phyloP scores from a whole-genome alignment of 2,113 vertebrate species.

The Megaleporinus macrocephalus region DNA sequence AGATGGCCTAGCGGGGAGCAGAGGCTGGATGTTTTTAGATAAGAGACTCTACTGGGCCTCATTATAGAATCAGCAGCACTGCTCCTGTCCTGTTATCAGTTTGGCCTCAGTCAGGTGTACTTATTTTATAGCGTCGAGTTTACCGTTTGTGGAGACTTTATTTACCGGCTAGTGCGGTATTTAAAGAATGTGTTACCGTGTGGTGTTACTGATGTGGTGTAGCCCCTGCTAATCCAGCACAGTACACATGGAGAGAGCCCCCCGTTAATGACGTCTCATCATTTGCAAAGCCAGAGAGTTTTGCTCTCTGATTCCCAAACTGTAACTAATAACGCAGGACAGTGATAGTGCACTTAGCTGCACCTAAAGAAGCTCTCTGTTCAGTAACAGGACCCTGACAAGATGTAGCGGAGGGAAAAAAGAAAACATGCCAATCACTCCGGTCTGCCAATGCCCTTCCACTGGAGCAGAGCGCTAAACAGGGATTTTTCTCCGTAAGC shows the following conservation, averaged over 20 bases:
- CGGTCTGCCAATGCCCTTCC: conserved; percentile 6
- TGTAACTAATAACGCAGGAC: conserved; percentile 25
- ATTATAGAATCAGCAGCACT: neutral
- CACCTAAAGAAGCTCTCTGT: conserved; percentile 28
- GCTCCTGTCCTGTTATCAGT: neutral
- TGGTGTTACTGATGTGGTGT: too few species aligned
- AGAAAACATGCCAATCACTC: conserved; percentile 19
- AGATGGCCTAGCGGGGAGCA: neutral
- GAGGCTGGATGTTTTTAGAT: neutral
- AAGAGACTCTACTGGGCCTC: neutral
- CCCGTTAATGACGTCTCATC: neutral
- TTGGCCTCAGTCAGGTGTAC: neutral
- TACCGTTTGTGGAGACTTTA: neutral
- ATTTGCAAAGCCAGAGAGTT: neutral
- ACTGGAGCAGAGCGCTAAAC: conserved; percentile 22
- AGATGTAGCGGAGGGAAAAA: neutral
- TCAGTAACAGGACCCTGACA: conserved; percentile 18
- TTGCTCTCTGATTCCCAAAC: neutral
- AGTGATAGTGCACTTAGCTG: conserved; percentile 4
- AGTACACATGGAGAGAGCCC: neutral
- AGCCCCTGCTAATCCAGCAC: neutral
- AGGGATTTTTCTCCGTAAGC: conserved; percentile 32
- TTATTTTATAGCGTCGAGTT: neutral
- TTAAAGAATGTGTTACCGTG: too few species aligned
- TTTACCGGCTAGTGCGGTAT: neutral